phyloP scores from a whole-genome alignment of 2,888 invertebrate species.

The Calameuta filiformis region DNA sequence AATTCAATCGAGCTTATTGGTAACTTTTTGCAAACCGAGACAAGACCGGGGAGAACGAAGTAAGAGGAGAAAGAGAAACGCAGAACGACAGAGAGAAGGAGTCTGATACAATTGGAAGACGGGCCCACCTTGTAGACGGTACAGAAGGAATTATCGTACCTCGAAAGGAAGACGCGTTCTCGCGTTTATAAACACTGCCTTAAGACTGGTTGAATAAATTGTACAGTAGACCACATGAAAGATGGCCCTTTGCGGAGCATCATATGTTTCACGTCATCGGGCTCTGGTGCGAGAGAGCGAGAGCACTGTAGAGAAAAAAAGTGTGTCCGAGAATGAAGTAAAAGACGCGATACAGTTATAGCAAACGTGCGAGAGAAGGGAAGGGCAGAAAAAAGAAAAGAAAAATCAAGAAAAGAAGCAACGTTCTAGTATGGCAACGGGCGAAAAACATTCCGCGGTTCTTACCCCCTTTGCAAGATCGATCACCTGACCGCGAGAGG shows the following conservation, averaged over 20 bases:
- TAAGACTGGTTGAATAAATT: conserved; percentile 1
- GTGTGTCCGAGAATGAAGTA: neutral
- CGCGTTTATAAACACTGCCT: neutral
- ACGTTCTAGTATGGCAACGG: neutral
- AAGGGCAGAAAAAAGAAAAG: neutral
- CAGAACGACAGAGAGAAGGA: neutral
- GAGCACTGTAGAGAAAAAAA: neutral
- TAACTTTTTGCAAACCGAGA: neutral
- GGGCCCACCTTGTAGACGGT: neutral
- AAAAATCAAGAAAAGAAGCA: neutral
- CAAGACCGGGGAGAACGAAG: conserved; percentile 14
- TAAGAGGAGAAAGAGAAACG: conserved; percentile 5
- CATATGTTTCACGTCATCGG: conserved; percentile 4
- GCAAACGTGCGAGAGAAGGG: neutral
- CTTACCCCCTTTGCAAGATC: neutral
- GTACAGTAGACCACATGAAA: neutral
- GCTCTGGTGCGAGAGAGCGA: neutral
- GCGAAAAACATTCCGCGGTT: neutral
- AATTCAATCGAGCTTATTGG: neutral
- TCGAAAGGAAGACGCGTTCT: neutral
- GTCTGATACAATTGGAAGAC: too few relatives aligned
- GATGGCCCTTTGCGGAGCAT: conserved; percentile 1
- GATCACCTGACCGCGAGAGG: neutral
- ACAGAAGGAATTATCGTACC: neutral
- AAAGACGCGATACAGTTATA: neutral